Conservation (phyloP, 2,113 vertebrate genomes). For the Acrocephalus kingi region DNA sequence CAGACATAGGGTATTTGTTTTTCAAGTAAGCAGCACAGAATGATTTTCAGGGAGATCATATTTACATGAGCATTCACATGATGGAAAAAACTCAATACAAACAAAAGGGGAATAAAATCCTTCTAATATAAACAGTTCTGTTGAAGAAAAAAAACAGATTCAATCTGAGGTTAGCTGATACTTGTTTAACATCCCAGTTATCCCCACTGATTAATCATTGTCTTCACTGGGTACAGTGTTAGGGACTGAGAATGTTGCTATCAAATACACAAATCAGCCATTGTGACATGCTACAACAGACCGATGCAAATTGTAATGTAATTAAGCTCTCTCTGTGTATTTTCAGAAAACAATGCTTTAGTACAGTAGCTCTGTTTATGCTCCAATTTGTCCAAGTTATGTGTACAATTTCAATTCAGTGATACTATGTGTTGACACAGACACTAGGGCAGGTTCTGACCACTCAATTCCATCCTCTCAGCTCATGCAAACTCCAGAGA, state of each 20-base stretch:
- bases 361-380: not conserved
- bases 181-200: slow-evolving; percentile 18
- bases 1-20: slow-evolving; percentile 55
- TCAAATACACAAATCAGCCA: not conserved
- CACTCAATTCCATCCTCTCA: not conserved
- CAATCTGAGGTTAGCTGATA: slow-evolving; percentile 40
- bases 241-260: not conserved
- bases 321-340: not conserved
- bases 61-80: slow-evolving; percentile 60
- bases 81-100: slow-evolving; percentile 66
- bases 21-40: slow-evolving; percentile 53
- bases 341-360: not conserved
- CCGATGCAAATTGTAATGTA: not conserved
- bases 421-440: accelerated
- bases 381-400: not conserved
- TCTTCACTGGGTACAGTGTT: not conserved
- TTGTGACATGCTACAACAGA: not conserved
- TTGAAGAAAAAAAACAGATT: slow-evolving; percentile 54
- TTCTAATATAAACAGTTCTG: slow-evolving; percentile 56
- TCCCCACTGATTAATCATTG: not conserved
- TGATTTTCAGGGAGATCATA: slow-evolving; percentile 56
- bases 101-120: slow-evolving; percentile 8
- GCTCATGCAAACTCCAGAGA: not conserved
- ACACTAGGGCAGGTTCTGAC: not conserved
- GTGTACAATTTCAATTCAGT: not conserved